Base-by-base conservation (phyloP, 2,797 vertebrate genomes). In the Lepilemur ruficaudatus region DNA sequence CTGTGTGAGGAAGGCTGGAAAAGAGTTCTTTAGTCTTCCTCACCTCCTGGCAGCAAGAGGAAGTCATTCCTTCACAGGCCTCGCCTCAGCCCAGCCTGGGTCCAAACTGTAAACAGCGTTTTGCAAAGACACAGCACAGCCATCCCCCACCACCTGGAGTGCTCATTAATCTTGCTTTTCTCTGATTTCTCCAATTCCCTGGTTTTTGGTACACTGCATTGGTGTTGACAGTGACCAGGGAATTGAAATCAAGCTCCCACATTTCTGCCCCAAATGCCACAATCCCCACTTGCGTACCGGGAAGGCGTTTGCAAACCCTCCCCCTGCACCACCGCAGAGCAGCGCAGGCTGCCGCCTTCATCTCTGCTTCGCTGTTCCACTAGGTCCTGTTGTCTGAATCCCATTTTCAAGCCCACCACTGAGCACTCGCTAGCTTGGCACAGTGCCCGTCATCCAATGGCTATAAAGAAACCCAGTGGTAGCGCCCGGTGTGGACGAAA, bases 91-190 rank as follows among this genome's bases (percentile, higher is more conserved):
- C 20, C 46, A 75, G 41, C 52, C 59, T 90, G 67, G 78, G 8
- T 85, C 59, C 85, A 93, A 85, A 94, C 0, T 72, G 0, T 15
- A 93, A 73, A 70, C 38, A 85, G 41, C 0, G 1, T 96, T 98
- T 61, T 0, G 80, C 90, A 97, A 22, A 43, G 95, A 96, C 97
- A 94, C 59, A 94, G 94, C 73, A 89, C n/a, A 89, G 91, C 67
- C 92, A 87, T 83, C 92, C 84, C 81, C 85, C 73, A 88, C 97
- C 97, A 96, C 91, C 93, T 61, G 0, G 14, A 98, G 84, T 28
- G 17, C 86, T 72, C 96, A 97, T 98, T 98, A 96, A 98, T 98
- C 97, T 96, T 97, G 69, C 96, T 98, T 98, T 97, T 92, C 96
- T 96, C 96, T 67, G 72, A 59, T 87, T 94, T 95, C 94, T 94